A percentile compares a stretch with the other conserved stretches of the same genome.
Conservation (phyloP, 2,113 vertebrate genomes). For the Actenoides hombroni region DNA sequence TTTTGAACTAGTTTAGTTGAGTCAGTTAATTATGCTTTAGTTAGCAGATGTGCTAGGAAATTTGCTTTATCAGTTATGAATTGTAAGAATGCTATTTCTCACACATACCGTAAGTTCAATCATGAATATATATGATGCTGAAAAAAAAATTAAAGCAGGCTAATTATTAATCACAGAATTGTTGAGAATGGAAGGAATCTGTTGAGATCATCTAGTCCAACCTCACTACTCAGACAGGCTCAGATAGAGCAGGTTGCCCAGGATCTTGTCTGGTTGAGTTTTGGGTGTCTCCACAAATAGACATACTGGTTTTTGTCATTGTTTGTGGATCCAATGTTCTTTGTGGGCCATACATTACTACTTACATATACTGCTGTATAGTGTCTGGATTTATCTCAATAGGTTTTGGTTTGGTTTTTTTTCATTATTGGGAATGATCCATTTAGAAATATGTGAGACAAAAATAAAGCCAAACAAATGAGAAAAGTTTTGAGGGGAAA, state of each 20-base stretch:
- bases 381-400: not conserved
- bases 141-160: not conserved
- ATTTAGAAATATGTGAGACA: not conserved
- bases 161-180: not conserved
- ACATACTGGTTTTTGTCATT: not conserved
- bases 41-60: not conserved
- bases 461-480: not conserved
- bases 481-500: not conserved
- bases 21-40: not conserved
- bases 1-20: not conserved
- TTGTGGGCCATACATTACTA: rapidly evolving
- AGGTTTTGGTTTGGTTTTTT: too few relatives aligned
- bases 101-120: rapidly evolving
- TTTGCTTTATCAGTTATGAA: not conserved
- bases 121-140: not conserved
- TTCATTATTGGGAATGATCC: not conserved
- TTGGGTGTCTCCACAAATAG: not conserved
- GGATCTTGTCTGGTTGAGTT: not conserved
- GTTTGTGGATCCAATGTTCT: not conserved
- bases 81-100: not conserved
- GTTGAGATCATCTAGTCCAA: not conserved
- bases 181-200: not conserved
- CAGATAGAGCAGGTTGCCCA: not conserved
- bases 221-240: rapidly evolving
- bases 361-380: not conserved